Percentiles rank a stretch among this genome's conserved stretches.
These are phyloP conservation scores for Brenthis ino DNA, from an alignment of 2,888 invertebrate genomes.

Conservation along the genomic window DNA sequence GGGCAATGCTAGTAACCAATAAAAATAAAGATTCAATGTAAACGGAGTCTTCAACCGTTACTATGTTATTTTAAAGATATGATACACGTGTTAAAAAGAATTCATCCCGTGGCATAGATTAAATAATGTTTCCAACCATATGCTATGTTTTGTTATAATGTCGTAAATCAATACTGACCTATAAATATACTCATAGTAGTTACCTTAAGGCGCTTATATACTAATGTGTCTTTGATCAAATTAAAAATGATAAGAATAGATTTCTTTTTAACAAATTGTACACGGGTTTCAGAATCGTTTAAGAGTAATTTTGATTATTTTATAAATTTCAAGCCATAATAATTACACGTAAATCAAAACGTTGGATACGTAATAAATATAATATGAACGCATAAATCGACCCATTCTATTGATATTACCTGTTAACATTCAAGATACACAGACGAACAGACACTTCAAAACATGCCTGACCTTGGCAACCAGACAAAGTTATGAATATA, in stretches of 20 bases:
- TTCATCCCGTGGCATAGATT: conserved; percentile 40
- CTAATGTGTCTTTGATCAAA: no score
- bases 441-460: conserved; percentile 9
- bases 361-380: background rate
- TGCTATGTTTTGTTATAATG: conserved; percentile 41
- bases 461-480: conserved; percentile 20
- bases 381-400: conserved; percentile 5
- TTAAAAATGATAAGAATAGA: no score
- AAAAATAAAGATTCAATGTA: no score
- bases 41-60: conserved; percentile 27
- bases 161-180: conserved; percentile 43
- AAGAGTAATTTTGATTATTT: no score
- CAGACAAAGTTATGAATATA: background rate
- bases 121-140: conserved; percentile 39
- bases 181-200: conserved; percentile 29
- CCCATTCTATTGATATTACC: background rate
- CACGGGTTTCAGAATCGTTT: no score
- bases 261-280: no score
- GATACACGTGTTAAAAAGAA: conserved; percentile 42
- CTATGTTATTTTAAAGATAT: conserved; percentile 42
- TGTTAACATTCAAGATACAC: conserved; percentile 8
- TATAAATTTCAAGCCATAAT: background rate
- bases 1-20: no score
- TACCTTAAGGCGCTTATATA: conserved; percentile 27
- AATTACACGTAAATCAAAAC: background rate